Evolutionary conservation across 2,113 vertebrate genomes (phyloP).

Genomic region (Pelobates fuscus): DNA sequence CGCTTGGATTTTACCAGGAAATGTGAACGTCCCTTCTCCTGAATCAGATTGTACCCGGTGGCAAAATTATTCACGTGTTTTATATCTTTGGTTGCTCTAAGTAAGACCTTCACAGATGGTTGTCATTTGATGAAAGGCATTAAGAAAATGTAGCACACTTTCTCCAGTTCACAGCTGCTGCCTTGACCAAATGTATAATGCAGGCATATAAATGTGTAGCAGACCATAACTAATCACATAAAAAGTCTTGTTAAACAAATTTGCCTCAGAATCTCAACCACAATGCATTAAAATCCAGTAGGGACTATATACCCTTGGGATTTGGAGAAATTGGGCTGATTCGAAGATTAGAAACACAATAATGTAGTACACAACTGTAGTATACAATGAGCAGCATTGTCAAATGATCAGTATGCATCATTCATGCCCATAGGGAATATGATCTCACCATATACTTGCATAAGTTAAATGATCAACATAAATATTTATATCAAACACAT

Average conservation of each 20-base stretch:
- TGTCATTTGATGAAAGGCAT: conserved; percentile 40
- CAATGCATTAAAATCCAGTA: conserved; percentile 4
- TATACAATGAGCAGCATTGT: too few species aligned
- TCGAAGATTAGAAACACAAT: conserved; percentile 3
- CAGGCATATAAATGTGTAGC: conserved; percentile 9
- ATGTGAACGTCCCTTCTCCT: conserved; percentile 22
- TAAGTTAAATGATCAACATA: too few species aligned
- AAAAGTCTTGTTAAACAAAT: conserved; percentile 40
- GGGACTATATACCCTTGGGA: conserved; percentile 4
- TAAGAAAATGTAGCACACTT: conserved; percentile 36
- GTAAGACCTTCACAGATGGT: conserved; percentile 46
- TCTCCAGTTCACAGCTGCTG: conserved; percentile 29
- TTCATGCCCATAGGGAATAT: too few species aligned
- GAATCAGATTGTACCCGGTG: conserved; percentile 32
- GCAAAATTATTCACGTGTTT: conserved; percentile 33
- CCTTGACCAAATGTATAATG: conserved; percentile 25
- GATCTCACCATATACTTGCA: too few species aligned
- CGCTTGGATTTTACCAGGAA: conserved; percentile 18
- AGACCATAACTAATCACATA: conserved; percentile 43
- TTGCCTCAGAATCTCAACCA: conserved; percentile 28
- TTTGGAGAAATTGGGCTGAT: background rate
- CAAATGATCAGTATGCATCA: too few species aligned
- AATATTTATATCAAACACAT: too few species aligned
- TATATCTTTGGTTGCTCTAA: conserved; percentile 18
- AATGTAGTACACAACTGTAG: background rate